phyloP scores from a whole-genome alignment of 2,797 vertebrate species.

The Meda fulgida region DNA sequence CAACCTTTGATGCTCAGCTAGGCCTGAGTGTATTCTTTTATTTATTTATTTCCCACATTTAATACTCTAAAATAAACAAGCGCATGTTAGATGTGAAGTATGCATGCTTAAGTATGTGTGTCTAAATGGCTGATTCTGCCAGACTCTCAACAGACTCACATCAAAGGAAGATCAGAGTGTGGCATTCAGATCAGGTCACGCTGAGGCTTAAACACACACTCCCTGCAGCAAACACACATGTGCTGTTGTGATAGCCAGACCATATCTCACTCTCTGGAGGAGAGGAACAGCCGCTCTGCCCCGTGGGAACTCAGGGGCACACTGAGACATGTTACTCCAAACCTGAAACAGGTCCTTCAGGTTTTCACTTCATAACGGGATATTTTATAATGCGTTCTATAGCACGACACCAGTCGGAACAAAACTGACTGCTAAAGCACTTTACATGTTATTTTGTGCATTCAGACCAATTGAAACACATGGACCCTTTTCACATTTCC shows the following conservation, averaged over 20 bases:
- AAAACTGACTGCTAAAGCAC: not conserved
- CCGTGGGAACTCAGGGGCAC: conserved; percentile 6
- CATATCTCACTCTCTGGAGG: conserved; percentile 15
- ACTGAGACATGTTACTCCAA: not conserved
- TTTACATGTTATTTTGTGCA: not conserved
- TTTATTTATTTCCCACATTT: conserved; percentile 22
- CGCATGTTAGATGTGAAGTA: conserved; percentile 36
- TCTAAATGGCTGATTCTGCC: conserved; percentile 48
- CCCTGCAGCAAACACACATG: conserved; percentile 43
- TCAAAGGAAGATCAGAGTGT: conserved; percentile 49
- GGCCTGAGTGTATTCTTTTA: not conserved
- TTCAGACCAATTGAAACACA: not conserved
- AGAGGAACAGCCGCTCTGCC: not conserved
- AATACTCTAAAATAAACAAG: conserved; percentile 37
- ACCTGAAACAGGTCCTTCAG: conserved; percentile 18
- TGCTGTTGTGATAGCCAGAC: conserved; percentile 45
- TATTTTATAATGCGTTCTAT: not conserved
- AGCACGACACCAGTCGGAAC: not conserved
- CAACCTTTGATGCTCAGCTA: conserved; percentile 23
- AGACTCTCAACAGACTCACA: conserved; percentile 42
- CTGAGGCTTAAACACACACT: conserved; percentile 45
- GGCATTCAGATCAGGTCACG: conserved; percentile 49
- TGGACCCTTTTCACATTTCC: not conserved
- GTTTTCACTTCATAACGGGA: not conserved
- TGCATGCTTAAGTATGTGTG: conserved; percentile 46